Percentiles rank a stretch among this genome's conserved stretches.
These are phyloP conservation scores for Anagyrus pseudococci DNA, from an alignment of 2,888 invertebrate species.

Conservation along the genomic window DNA sequence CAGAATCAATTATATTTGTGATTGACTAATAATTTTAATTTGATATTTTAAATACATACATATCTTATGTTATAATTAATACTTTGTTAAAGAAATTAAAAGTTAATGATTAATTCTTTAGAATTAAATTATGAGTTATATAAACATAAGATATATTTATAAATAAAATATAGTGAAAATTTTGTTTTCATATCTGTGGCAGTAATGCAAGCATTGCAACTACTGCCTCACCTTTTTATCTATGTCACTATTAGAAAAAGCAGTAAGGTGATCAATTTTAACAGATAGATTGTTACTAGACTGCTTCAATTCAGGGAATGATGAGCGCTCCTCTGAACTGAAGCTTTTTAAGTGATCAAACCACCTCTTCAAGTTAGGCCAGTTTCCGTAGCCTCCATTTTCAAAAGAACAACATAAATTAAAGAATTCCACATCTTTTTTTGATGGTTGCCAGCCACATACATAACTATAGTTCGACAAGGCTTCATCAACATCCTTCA, in stretches of 20 bases:
- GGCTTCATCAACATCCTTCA: slow-evolving; percentile 28
- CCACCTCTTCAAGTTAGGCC: slow-evolving; percentile 68
- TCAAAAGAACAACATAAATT: slow-evolving; percentile 47
- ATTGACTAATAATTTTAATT: neutral
- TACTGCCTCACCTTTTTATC: slow-evolving; percentile 55
- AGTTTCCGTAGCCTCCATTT: slow-evolving; percentile 59
- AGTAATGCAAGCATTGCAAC: slow-evolving; percentile 42
- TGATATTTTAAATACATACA: neutral
- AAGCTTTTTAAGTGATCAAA: slow-evolving; percentile 70
- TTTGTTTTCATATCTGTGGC: slow-evolving; percentile 43
- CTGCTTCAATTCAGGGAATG: slow-evolving; percentile 60
- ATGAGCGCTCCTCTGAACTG: slow-evolving; percentile 63
- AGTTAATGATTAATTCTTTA: too few relatives aligned
- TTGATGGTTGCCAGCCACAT: slow-evolving; percentile 66
- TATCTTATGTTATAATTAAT: too few relatives aligned
- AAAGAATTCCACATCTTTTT: slow-evolving; percentile 63
- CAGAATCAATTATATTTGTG: neutral
- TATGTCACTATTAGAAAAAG: slow-evolving; percentile 39
- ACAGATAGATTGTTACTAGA: slow-evolving; percentile 57
- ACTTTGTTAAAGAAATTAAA: too few relatives aligned
- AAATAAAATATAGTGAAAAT: neutral
- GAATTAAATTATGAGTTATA: neutral
- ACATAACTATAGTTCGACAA: slow-evolving; percentile 63
- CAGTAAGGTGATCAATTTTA: slow-evolving; percentile 43
- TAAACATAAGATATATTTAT: neutral